phyloP scores from a whole-genome alignment of 2,888 invertebrate species.

The Tipula unca region DNA sequence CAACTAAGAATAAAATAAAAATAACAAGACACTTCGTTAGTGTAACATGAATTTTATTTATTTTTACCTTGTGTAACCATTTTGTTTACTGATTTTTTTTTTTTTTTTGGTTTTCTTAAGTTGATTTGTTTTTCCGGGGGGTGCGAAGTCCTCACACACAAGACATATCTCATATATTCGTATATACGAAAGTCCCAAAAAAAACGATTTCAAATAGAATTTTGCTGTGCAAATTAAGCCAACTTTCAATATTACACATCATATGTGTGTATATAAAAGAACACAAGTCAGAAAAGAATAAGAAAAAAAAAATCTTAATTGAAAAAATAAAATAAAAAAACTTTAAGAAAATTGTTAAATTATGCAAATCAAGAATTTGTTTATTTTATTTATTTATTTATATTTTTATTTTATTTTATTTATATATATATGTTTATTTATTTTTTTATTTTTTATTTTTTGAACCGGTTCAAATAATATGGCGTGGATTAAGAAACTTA shows the following conservation, averaged over 20 bases:
- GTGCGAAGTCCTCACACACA: background rate
- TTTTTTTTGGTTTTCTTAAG: background rate
- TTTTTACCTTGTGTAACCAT: background rate
- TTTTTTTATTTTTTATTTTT: background rate
- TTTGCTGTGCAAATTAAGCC: background rate
- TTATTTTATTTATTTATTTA: conserved; percentile 8
- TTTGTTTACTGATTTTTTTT: background rate
- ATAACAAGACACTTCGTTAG: conserved; percentile 18
- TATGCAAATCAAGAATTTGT: conserved; percentile 14
- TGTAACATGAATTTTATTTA: background rate
- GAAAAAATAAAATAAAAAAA: background rate
- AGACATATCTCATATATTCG: background rate
- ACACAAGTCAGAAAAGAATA: background rate
- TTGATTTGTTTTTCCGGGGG: conserved; percentile 9
- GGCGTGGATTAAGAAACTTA: conserved; percentile 8
- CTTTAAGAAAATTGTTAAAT: conserved; percentile 1
- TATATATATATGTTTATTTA: background rate
- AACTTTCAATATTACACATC: background rate
- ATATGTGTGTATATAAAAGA: background rate
- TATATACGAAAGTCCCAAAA: background rate
- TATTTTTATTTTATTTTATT: background rate
- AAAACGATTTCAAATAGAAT: background rate
- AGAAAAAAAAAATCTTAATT: background rate
- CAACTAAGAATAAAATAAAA: background rate
- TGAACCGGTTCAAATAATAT: conserved; percentile 8